Percentiles rank a stretch among this genome's conserved stretches.
These are phyloP conservation scores for Hyperoodon ampullatus DNA, from an alignment of 2,113 vertebrate species.

Conservation along the genomic window DNA sequence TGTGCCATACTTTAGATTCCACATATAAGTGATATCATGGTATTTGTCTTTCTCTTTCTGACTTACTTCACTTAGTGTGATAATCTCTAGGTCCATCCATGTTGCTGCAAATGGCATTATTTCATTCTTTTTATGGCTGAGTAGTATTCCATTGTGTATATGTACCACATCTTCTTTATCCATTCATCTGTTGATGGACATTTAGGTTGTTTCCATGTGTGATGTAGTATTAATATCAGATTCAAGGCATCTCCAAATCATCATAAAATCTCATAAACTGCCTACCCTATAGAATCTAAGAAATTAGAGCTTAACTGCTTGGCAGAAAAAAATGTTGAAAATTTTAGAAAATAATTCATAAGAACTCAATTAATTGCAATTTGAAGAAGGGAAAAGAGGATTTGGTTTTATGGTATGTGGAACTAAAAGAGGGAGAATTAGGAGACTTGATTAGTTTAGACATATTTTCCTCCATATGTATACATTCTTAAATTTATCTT, in stretches of 20 bases:
- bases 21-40: neutral
- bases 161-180: neutral
- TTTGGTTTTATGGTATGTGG: slow-evolving; percentile 14
- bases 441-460: neutral
- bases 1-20: neutral
- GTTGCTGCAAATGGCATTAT: neutral
- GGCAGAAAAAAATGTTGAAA: slow-evolving; percentile 2
- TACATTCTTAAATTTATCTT: slow-evolving; percentile 35
- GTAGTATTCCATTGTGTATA: neutral
- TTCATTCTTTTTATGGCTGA: neutral
- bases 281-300: neutral
- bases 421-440: slow-evolving; percentile 39
- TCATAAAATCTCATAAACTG: neutral
- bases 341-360: neutral
- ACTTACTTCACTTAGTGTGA: neutral
- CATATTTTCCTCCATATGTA: slow-evolving; percentile 43
- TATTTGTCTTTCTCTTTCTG: neutral
- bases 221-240: neutral
- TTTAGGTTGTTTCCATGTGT: neutral
- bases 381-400: slow-evolving; percentile 29
- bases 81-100: neutral
- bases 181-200: neutral
- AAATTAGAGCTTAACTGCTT: slow-evolving; percentile 18
- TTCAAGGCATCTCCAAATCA: slow-evolving; percentile 30
- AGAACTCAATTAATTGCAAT: neutral